Evolutionary conservation across 2,797 vertebrate genomes (phyloP).

Genomic region (Poeciliopsis infans): DNA sequence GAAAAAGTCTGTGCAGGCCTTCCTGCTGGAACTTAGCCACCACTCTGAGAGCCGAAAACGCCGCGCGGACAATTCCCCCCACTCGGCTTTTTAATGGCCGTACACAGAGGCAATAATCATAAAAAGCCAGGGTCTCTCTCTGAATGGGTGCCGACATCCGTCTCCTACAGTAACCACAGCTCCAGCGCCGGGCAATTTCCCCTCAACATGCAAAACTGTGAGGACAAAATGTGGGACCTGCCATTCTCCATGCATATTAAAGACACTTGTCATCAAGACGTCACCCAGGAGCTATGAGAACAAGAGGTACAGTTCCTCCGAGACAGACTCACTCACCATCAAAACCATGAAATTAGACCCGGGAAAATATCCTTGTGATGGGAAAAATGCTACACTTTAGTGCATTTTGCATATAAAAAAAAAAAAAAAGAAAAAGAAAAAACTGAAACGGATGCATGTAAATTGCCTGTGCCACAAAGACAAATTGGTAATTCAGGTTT

Average conservation of each 20-base stretch:
- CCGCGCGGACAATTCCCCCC: conserved; percentile 66
- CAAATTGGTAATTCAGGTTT: conserved; percentile 93
- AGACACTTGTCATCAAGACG: conserved; percentile 98
- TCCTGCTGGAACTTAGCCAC: conserved; percentile 61
- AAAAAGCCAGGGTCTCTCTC: conserved; percentile 79
- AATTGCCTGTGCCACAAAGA: conserved; percentile 96
- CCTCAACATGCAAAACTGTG: conserved; percentile 81
- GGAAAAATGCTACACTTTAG: conserved; percentile 96
- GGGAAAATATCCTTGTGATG: conserved; percentile 95
- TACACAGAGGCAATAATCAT: conserved; percentile 82
- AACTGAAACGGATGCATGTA: conserved; percentile 91
- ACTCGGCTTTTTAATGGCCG: conserved; percentile 75
- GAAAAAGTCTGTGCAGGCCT: conserved; percentile 61
- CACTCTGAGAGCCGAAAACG: conserved; percentile 58
- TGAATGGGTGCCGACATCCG: conserved; percentile 76
- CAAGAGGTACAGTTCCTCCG: conserved; percentile 90
- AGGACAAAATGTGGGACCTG: conserved; percentile 82
- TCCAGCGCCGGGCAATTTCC: conserved; percentile 76
- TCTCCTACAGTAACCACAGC: conserved; percentile 73
- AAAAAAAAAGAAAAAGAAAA: conserved; percentile 87
- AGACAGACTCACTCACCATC: conserved; percentile 95
- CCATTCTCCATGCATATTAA: conserved; percentile 90
- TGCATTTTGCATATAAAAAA: conserved; percentile 99
- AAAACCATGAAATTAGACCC: conserved; percentile 99
- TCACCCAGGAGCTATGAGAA: conserved; percentile 89